phyloP scores from a whole-genome alignment of 2,113 vertebrate species.

The Mellivora capensis region DNA sequence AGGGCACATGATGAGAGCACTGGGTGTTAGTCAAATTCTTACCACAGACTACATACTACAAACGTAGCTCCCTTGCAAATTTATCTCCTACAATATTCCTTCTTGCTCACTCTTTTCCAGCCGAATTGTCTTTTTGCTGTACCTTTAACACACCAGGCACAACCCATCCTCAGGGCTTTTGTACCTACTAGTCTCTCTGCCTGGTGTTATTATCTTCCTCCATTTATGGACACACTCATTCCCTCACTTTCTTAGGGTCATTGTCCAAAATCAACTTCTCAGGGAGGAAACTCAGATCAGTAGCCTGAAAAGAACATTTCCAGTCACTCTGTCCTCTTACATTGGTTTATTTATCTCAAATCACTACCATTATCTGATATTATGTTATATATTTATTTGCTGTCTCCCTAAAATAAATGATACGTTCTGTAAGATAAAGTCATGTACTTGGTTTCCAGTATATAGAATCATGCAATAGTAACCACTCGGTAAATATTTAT shows the following conservation, averaged over 20 bases:
- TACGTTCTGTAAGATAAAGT: not conserved
- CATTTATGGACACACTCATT: not conserved
- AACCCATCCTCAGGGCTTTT: not conserved
- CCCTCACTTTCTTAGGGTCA: not conserved
- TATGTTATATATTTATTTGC: not conserved
- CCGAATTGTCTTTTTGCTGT: not conserved
- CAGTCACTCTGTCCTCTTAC: not conserved
- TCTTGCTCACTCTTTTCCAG: not conserved
- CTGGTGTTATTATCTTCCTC: not conserved
- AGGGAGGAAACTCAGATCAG: not conserved
- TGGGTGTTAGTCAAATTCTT: not conserved
- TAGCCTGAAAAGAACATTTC: not conserved
- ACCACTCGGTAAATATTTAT: not conserved
- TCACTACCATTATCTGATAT: not conserved
- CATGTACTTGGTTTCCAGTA: not conserved
- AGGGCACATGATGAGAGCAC: no score
- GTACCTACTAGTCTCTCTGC: not conserved
- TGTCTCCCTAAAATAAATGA: not conserved
- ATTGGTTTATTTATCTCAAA: not conserved
- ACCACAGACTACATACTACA: not conserved
- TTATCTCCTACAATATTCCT: not conserved
- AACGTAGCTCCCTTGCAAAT: not conserved
- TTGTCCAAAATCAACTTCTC: not conserved
- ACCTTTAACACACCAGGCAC: not conserved
- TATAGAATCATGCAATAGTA: not conserved